These are phyloP conservation scores for Microplitis deprimator DNA, from an alignment of 2,888 invertebrate genomes.

Conservation along the genomic window DNA sequence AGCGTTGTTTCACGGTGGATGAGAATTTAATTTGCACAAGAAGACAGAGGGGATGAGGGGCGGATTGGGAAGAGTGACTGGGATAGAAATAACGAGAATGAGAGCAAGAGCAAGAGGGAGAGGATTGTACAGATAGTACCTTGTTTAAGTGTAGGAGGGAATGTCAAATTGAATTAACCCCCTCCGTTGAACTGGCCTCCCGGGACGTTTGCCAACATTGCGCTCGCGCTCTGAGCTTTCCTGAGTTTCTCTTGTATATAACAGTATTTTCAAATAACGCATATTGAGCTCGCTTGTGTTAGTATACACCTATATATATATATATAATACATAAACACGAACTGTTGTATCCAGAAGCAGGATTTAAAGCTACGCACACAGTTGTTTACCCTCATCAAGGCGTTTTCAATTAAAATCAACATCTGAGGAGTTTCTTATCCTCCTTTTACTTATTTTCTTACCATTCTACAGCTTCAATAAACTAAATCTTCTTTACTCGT, in stretches of 20 bases:
- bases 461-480: conserved; percentile 21
- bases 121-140: conserved; percentile 58
- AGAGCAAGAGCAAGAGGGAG: conserved; percentile 38
- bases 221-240: conserved; percentile 57
- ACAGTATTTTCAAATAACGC: conserved; percentile 39
- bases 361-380: conserved; percentile 30
- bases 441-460: conserved; percentile 30
- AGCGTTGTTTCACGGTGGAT: conserved; percentile 70
- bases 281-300: conserved; percentile 21
- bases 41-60: conserved; percentile 44
- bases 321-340: conserved; percentile 32
- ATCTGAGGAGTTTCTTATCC: conserved; percentile 51
- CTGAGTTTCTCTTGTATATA: conserved; percentile 48
- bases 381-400: conserved; percentile 59
- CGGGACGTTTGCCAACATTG: conserved; percentile 63
- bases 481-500: conserved; percentile 1
- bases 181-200: conserved; percentile 55
- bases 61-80: conserved; percentile 37
- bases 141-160: conserved; percentile 69
- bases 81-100: conserved; percentile 23
- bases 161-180: conserved; percentile 71
- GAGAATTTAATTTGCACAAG: conserved; percentile 70
- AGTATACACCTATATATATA: conserved; percentile 23
- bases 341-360: conserved; percentile 5
- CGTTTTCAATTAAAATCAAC: conserved; percentile 68